Conservation (phyloP, 2,113 vertebrate genomes). For the Thomomys bottae region DNA sequence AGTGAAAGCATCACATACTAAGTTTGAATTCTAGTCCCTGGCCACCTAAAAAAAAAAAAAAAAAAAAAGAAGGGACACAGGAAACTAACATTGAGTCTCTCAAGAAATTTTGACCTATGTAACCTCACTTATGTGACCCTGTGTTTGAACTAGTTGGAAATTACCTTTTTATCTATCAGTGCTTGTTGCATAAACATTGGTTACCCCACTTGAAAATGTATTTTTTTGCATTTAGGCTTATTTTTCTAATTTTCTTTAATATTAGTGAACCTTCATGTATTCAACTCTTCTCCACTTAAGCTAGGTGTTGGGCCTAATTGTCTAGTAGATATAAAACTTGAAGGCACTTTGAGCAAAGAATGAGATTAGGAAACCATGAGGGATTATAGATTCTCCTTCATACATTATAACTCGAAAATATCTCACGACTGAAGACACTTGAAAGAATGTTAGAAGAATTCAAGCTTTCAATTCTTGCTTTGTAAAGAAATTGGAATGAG, state of each 20-base stretch:
- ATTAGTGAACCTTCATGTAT: background rate
- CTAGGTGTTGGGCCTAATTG: background rate
- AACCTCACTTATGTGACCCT: background rate
- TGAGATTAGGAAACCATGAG: background rate
- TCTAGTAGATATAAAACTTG: background rate
- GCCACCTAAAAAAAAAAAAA: no score
- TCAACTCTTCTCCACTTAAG: background rate
- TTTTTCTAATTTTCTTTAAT: background rate
- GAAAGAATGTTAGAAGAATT: background rate
- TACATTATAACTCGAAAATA: slow-evolving; percentile 16
- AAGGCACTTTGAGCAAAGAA: background rate
- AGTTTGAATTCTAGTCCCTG: no score
- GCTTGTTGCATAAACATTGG: background rate
- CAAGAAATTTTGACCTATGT: background rate
- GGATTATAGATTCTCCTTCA: background rate
- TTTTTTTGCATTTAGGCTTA: background rate
- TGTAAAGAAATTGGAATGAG: background rate
- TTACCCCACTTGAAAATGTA: background rate
- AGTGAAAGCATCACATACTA: no score
- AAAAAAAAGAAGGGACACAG: no score
- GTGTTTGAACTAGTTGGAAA: background rate
- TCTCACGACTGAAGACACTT: background rate
- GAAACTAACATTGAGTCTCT: background rate
- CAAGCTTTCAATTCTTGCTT: background rate
- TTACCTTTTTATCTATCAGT: background rate